Evolutionary conservation across 2,888 invertebrate species (phyloP), one percentile per base, ranked within the genome.

Genomic region (Coecobrya sp.): DNA sequence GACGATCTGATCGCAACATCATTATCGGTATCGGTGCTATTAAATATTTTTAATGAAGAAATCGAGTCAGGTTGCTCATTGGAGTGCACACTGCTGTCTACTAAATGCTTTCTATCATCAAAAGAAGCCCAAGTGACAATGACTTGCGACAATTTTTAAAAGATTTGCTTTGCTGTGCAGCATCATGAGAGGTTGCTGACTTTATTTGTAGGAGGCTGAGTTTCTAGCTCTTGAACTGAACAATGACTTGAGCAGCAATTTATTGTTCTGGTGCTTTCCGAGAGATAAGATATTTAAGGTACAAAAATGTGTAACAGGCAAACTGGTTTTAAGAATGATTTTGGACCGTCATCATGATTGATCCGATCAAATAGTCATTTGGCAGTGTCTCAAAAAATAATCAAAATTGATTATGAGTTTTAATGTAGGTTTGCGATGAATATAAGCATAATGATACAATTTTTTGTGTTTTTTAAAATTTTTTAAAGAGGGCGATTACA

Each of bases 401-500:
- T 73, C 30, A 65, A 36, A 65, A 10, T 85, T 89, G 36, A 36
- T 19, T 73, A 49, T 27, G 65, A 7, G 30, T 68, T 68, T 27
- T 68, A 68, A 68, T 76, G 45, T 45, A 36, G 36, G 25, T n/a
- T 70, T 30, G 36, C 27, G 36, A 11, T 30, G 42, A 30, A 27
- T 27, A 13, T 22, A 19, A 25, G n/a, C n/a, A n/a, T 13, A 36
- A 42, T 70, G 70, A 36, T 70, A 22, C n/a, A 81, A 16, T 42
- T 81, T 82, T 36, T 76, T 65, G 55, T 76, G 25, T 76, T 49
- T 45, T 49, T n/a, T n/a, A n/a, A n/a, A n/a, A 76, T 88, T 82
- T 82, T 68, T 85, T 81, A 73, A 85, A 93, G 93, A 22, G 89
- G 92, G 19, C 85, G 93, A 90, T 62, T 93, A n/a, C 93, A 93